A percentile compares a stretch with the other conserved stretches of the same genome.
phyloP scores from a whole-genome alignment of 2,888 invertebrate genomes.

The Drosophila bunnanda region DNA sequence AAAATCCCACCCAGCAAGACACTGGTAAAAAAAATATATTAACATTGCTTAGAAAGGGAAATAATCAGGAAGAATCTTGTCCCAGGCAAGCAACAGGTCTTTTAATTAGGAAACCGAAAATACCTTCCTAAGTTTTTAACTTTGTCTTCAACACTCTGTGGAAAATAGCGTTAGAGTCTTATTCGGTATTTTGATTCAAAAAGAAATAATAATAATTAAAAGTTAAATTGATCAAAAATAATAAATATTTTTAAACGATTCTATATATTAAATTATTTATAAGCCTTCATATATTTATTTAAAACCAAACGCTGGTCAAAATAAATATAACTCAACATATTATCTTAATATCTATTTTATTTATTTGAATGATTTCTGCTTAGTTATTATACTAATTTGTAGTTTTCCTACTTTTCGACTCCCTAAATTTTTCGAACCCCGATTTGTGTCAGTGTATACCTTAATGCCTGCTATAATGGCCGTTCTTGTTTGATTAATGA shows the following conservation, averaged over 20 bases:
- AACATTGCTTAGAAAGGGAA: background rate
- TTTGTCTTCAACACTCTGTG: background rate
- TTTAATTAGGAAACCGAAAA: background rate
- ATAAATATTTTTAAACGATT: background rate
- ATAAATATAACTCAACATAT: background rate
- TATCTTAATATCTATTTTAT: background rate
- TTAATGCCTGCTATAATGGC: conserved; percentile 57
- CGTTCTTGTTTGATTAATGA: conserved; percentile 70
- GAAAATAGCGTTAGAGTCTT: background rate
- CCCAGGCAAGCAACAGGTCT: background rate
- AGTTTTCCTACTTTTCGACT: background rate
- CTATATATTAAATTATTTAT: background rate
- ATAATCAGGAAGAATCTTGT: background rate
- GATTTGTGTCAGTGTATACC: conserved; percentile 30
- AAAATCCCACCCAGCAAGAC: background rate
- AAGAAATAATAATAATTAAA: no score
- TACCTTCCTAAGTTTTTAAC: background rate
- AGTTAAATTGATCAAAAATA: background rate
- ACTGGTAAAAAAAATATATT: conserved; percentile 2
- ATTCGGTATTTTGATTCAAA: no score
- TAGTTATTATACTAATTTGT: background rate
- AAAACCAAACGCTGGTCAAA: background rate
- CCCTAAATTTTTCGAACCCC: background rate
- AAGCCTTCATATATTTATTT: background rate
- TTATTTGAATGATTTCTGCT: background rate